Evolutionary conservation across 2,888 invertebrate genomes (phyloP).

Genomic region (Cheilosia vulpina): DNA sequence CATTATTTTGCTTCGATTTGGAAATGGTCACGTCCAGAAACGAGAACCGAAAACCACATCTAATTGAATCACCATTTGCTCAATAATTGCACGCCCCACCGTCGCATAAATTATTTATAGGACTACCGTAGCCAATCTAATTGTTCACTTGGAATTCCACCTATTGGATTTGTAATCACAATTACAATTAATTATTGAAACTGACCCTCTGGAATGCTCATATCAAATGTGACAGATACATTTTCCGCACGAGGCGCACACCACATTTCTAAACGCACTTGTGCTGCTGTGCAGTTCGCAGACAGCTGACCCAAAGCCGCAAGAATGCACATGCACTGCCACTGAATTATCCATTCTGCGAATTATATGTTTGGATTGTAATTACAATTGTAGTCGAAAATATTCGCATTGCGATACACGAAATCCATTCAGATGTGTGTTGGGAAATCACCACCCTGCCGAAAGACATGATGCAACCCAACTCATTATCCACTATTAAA

Average conservation of each 20-base stretch:
- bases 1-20: too few relatives aligned
- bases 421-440: not conserved
- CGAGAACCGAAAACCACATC: too few relatives aligned
- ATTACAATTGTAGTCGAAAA: conserved; percentile 20
- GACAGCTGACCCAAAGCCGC: not conserved
- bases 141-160: too few relatives aligned
- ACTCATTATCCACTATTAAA: conserved; percentile 34
- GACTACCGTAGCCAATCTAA: too few relatives aligned
- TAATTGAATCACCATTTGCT: too few relatives aligned
- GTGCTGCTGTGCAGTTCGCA: not conserved
- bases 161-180: not conserved
- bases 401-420: conserved; percentile 1
- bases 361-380: conserved; percentile 19
- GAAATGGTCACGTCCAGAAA: too few relatives aligned
- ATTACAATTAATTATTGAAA: conserved; percentile 1
- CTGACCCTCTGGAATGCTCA: not conserved
- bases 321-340: conserved; percentile 3
- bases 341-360: not conserved
- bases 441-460: conserved; percentile 36
- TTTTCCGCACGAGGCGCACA: not conserved
- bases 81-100: too few relatives aligned
- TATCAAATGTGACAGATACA: not conserved
- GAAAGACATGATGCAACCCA: conserved; percentile 39
- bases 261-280: not conserved
- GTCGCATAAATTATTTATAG: too few relatives aligned